Percentiles rank a stretch among this genome's conserved stretches.
Evolutionary conservation across 2,113 vertebrate species (phyloP).

Genomic region (Martes martes): DNA sequence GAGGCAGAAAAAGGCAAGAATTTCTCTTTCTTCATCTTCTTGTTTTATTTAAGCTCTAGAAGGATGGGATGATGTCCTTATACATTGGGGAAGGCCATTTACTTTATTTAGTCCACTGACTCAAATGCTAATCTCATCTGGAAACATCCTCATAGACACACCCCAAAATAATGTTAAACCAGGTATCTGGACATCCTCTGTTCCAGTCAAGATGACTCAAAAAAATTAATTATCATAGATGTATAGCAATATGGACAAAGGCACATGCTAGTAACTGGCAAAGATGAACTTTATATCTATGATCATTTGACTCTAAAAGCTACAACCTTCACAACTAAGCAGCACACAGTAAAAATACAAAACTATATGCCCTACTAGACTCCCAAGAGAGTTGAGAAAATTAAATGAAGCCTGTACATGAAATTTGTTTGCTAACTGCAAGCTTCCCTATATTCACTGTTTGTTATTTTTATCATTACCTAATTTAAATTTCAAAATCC

Average conservation of each 20-base stretch:
- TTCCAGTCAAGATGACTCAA: background rate
- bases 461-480: background rate
- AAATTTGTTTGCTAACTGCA: background rate
- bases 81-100: background rate
- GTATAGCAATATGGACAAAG: background rate
- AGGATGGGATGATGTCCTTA: no score
- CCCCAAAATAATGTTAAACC: background rate
- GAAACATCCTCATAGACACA: background rate
- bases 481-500: conserved; percentile 33
- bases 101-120: background rate
- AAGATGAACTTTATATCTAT: background rate
- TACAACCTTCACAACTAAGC: background rate
- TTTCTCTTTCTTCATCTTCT: background rate
- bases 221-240: background rate
- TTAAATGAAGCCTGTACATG: background rate
- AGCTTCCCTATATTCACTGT: background rate
- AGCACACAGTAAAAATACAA: background rate
- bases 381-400: background rate
- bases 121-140: background rate
- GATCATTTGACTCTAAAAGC: background rate
- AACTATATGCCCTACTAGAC: background rate
- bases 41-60: background rate
- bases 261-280: background rate
- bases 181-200: background rate
- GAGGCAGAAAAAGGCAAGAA: background rate